Evolutionary conservation across 2,888 invertebrate genomes (phyloP), one percentile per base, ranked within the genome.

Genomic region (Chrysomela aeneicollis): DNA sequence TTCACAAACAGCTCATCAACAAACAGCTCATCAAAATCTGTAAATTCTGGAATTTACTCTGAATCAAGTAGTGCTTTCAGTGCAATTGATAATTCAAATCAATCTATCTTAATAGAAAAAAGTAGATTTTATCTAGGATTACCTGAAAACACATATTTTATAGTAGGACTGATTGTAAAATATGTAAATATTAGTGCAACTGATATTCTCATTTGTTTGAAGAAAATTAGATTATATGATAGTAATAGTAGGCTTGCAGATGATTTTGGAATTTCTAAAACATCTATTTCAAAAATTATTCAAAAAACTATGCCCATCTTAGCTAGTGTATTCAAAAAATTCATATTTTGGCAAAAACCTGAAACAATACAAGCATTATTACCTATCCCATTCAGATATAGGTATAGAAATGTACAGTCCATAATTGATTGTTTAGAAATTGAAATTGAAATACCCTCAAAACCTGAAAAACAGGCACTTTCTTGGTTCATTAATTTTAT

Each of bases 381-480:
- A 15, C 47, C 47, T n/a, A 47, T 47, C 10, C 47, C 47, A 47
- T 47, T 47, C n/a, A 47, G 19, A 19, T 47, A 21, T 19, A 1
- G 19, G 21, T 19, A 49, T 19, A 49, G 49, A 49, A 52, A 61
- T 61, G 55, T 61, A 4, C 30, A 52, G 19, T 52, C 42, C 10
- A 63, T 46, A 12, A 61, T 63, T 22, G 46, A 63, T 53, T 61
- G 61, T 17, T 35, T 64, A 2, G 64, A 64, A 46, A 54, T 63
- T 22, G 32, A 62, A 62, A 63, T 64, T 19, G 54, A 64, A 53
- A 32, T 63, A 18, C 55, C 64, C 10, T 30, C 46, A 1, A 15
- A 47, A 1, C 47, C 47, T 47, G 9, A 15, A 15, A 47, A 64
- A 55, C 42, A 37, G 15, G 37, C 55, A 21, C 37, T 15, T 37